Evolutionary conservation across 2,113 vertebrate genomes (phyloP).

Genomic region (Hemichromis elongatus): DNA sequence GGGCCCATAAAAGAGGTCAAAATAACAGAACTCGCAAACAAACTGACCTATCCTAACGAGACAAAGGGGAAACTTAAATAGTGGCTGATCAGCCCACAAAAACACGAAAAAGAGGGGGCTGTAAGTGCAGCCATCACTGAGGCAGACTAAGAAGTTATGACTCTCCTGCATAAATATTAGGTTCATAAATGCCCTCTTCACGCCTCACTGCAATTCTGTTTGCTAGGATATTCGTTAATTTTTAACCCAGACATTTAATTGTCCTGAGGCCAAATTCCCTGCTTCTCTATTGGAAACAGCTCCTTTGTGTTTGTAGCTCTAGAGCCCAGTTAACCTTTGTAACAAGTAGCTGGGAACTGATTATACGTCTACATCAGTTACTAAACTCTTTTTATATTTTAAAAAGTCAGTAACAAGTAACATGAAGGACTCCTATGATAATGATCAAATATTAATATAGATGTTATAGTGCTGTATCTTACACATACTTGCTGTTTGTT

Average conservation of each 20-base stretch:
- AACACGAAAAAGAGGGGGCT: no score
- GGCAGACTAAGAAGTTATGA: not conserved
- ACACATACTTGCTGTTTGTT: not conserved
- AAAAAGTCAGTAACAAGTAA: not conserved
- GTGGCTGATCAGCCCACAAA: no score
- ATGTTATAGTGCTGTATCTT: not conserved
- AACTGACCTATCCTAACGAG: no score
- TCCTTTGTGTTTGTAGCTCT: not conserved
- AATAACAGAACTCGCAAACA: no score
- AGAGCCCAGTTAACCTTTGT: not conserved
- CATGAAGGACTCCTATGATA: not conserved
- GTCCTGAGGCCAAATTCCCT: not conserved
- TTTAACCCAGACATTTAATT: not conserved
- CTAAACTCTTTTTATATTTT: not conserved
- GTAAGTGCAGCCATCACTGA: no score
- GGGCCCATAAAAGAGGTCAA: no score
- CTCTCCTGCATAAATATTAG: constrained; percentile 20
- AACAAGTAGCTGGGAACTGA: not conserved
- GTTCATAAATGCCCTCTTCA: not conserved
- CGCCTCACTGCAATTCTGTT: not conserved
- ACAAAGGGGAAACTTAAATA: no score
- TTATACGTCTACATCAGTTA: not conserved
- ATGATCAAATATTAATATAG: not conserved
- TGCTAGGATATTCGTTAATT: not conserved
- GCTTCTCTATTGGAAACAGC: not conserved